Base-by-base conservation (phyloP, 2,113 vertebrate species). In the Brachyhypopomus gauderio region DNA sequence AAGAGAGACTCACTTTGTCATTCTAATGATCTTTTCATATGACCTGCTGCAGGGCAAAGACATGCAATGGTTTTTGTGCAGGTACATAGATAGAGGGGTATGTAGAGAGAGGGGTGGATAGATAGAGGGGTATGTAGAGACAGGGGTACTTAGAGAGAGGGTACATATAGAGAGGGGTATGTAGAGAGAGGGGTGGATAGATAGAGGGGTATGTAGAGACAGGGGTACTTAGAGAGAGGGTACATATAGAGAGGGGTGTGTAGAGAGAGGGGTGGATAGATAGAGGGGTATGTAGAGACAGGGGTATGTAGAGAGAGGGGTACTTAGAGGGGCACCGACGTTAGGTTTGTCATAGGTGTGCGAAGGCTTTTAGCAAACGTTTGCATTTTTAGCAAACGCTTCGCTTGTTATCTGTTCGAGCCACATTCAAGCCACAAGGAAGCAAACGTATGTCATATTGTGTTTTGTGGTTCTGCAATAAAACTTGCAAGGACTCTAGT, bases 231-330 rank as follows among this genome's bases (percentile, higher is more conserved):
- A 30, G 30, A 30, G 1, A 30, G 30, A 30, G 30, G 30, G 30
- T 30, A 30, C 3, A 30, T 30, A 30, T 1, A 30, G 1, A 30
- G 30, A 30, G 30, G 30, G 30, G 30, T 30, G 3, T 30, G 3
- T 30, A 30, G 30, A 30, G 30, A n/a, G n/a, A n/a, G n/a, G n/a
- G n/a, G n/a, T n/a, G n/a, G n/a, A 30, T 30, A 30, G 30, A 30
- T 30, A 30, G 64, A 66, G 41, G 20, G 22, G 4, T 30, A 75
- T 73, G 23, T 82, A 75, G 41, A 23, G 23, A 63, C 72, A 75
- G n/a, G n/a, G n/a, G n/a, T n/a, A n/a, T n/a, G n/a, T n/a, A n/a
- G n/a, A n/a, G n/a, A n/a, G n/a, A n/a, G n/a, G n/a, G n/a, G n/a
- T n/a, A 30, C 2, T 2, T 30, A 30, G 64, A 66, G 41, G 20